Percentiles rank a stretch among this genome's conserved stretches.
These are phyloP conservation scores for Aleiodes testaceus DNA, from an alignment of 2,888 invertebrate genomes.

Conservation along the genomic window DNA sequence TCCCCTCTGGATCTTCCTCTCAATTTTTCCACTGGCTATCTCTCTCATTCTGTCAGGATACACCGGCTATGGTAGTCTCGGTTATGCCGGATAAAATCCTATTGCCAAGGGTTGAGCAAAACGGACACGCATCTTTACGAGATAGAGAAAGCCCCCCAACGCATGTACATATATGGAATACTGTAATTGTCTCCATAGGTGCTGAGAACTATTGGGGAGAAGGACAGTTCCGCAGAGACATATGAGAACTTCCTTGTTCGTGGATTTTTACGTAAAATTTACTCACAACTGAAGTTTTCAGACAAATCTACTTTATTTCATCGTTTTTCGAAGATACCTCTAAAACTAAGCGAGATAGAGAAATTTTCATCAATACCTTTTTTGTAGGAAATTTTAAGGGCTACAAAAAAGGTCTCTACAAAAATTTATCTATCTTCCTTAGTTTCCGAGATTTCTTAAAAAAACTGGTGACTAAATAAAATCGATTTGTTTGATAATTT, in stretches of 20 bases:
- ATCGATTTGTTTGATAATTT: too few relatives aligned
- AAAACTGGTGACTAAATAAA: too few relatives aligned
- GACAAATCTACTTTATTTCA: too few relatives aligned
- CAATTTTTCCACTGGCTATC: slow-evolving; percentile 8
- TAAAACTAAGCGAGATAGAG: too few relatives aligned
- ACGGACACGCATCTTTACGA: slow-evolving; percentile 53
- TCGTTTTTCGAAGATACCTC: too few relatives aligned
- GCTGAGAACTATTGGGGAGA: slow-evolving; percentile 56
- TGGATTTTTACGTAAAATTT: too few relatives aligned
- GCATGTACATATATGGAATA: slow-evolving; percentile 68
- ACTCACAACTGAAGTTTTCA: too few relatives aligned
- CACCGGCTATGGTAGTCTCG: slow-evolving; percentile 57
- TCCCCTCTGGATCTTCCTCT: slow-evolving; percentile 25
- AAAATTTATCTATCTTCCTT: too few relatives aligned
- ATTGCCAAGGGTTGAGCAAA: slow-evolving; percentile 38
- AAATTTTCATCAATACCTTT: too few relatives aligned
- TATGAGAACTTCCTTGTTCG: slow-evolving; percentile 25
- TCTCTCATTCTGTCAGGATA: slow-evolving; percentile 3
- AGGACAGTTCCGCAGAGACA: slow-evolving; percentile 27
- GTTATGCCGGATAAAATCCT: slow-evolving; percentile 55
- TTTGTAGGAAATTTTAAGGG: too few relatives aligned
- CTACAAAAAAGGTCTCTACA: too few relatives aligned
- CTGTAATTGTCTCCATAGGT: slow-evolving; percentile 69
- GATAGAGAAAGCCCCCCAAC: slow-evolving; percentile 56
- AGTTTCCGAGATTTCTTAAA: too few relatives aligned